Evolutionary conservation across 2,797 vertebrate genomes (phyloP), one percentile per base, ranked within the genome.

Genomic region (Eptatretus atami): DNA sequence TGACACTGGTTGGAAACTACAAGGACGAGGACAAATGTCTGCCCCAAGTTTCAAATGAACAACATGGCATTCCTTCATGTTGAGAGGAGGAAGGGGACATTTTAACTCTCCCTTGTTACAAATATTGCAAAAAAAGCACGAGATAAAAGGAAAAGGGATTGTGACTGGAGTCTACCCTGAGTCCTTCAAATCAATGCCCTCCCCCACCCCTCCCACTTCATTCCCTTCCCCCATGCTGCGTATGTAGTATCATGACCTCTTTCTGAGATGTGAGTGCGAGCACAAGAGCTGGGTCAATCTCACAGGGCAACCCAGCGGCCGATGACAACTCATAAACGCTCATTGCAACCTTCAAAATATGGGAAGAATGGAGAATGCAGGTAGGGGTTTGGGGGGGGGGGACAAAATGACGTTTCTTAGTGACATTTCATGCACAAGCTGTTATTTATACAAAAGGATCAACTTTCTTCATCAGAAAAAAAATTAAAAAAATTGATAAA

Each of bases 321-420:
- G 83, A 79, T 1, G 82, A 82, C 75, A 96, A 67, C 70, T 90
- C 83, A 52, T 79, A 93, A 65, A 95, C 70, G 55, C 72, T 77
- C 63, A 94, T 69, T 6, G 81, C 80, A 70, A 81, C 78, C 87
- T 94, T 72, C 53, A 67, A 66, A 61, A 66, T 64, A 65, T 1
- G 53, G 52, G 44, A 12, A 44, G 25, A n/a, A 13, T 53, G n/a
- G 24, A 14, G 25, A 19, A 65, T n/a, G n/a, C n/a, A 72, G 79
- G 14, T 14, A 9, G 24, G 13, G 31, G 31, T 3, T 3, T 6
- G 6, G 31, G 31, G 31, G 6, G 31, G 31, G 31, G 31, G 6
- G 4, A 44, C 31, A 44, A 44, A 44, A 44, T 44, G 31, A 44
- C 31, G 15, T 15, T 12, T 19, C 8, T 52, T 19, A n/a, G 8